Percentiles rank a stretch among this genome's conserved stretches.
These are phyloP conservation scores for Callipepla californica DNA, from an alignment of 2,113 vertebrate genomes.

Conservation along the genomic window DNA sequence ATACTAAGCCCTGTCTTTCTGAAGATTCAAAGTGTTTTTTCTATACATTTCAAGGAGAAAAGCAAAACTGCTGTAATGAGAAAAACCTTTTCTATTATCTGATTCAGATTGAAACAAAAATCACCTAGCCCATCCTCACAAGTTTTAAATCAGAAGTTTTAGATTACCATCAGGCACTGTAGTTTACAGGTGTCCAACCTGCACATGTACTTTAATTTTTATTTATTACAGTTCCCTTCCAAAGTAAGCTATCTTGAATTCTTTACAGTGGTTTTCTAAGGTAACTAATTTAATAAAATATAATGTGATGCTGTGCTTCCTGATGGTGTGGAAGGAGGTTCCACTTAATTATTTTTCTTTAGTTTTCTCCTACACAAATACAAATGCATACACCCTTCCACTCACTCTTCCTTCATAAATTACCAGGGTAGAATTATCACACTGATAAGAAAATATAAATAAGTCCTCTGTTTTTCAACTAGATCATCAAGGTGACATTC, in stretches of 20 bases:
- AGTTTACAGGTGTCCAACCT: not conserved
- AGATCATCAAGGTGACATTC: not conserved
- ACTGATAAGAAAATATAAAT: slow-evolving; percentile 40
- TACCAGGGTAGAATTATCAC: slow-evolving; percentile 15
- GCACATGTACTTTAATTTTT: not conserved
- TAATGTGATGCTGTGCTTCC: not conserved
- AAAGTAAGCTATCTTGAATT: not conserved
- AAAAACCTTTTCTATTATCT: not conserved
- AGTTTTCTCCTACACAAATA: slow-evolving; percentile 22
- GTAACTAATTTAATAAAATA: not conserved
- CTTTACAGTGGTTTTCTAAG: not conserved
- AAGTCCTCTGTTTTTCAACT: slow-evolving; percentile 9
- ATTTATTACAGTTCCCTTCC: not conserved
- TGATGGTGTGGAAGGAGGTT: not conserved
- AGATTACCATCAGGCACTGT: not conserved
- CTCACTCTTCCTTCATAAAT: not conserved
- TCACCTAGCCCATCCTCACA: not conserved
- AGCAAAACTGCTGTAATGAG: not conserved
- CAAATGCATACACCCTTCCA: slow-evolving; percentile 3
- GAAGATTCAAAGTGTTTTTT: not conserved
- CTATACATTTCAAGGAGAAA: not conserved
- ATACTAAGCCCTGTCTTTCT: not conserved
- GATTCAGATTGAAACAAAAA: not conserved
- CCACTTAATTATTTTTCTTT: not conserved
- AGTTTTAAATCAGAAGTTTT: not conserved